phyloP scores from a whole-genome alignment of 1,140 invertebrate genomes.

The Saxidomus purpurata region DNA sequence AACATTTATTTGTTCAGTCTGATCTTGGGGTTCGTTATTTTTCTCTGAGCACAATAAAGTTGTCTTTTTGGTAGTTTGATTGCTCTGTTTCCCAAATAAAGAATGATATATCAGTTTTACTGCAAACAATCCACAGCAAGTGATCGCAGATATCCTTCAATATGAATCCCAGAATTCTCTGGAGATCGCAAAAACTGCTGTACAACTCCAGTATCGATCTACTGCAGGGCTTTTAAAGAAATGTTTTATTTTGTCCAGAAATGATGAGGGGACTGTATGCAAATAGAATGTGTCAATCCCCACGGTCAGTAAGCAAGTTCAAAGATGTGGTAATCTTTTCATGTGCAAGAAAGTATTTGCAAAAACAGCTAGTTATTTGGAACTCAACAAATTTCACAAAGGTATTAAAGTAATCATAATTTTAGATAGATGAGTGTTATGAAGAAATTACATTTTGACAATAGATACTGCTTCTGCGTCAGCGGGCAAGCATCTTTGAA shows the following conservation, averaged over 20 bases:
- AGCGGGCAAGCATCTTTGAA: no score
- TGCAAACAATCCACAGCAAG: neutral
- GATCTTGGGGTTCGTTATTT: no score
- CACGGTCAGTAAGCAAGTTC: no score
- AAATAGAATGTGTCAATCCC: constrained; percentile 23
- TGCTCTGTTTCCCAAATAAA: neutral
- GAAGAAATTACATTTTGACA: no score
- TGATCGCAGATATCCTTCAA: neutral
- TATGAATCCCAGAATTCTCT: neutral
- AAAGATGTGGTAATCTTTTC: no score
- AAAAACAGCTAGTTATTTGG: neutral
- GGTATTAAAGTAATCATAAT: no score
- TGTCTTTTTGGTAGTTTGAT: neutral
- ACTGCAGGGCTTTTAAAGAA: constrained; percentile 11
- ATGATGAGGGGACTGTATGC: constrained; percentile 12
- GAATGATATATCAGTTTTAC: constrained; percentile 33
- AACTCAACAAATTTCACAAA: no score
- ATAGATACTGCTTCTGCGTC: no score
- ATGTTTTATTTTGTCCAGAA: constrained; percentile 35
- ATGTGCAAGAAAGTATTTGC: no score
- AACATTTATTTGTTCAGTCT: no score
- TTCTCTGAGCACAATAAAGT: neutral
- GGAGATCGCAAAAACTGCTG: constrained; percentile 8
- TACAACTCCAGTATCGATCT: constrained; percentile 42
- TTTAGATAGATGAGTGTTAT: no score